Base-by-base conservation (phyloP, 2,113 vertebrate species). In the Carettochelys insculpta region DNA sequence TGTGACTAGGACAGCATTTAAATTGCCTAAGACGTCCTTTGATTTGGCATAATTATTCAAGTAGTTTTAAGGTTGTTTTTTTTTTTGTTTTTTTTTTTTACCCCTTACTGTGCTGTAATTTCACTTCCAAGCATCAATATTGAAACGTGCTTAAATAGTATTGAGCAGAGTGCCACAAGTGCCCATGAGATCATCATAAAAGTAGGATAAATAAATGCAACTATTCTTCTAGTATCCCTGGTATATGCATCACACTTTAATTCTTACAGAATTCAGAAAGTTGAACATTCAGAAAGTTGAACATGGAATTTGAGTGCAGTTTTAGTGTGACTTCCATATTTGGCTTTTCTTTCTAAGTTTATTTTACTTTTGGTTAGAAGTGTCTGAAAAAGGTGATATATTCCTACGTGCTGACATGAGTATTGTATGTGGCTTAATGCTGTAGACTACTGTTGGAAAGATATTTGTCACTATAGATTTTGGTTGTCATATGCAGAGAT, bases 381-480 rank as follows among this genome's bases (percentile, higher is more conserved):
- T 31, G 25, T 53, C 19, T 73, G 52, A 48, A 78, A 25, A 80
- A 38, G 45, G 0, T 2, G 31, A 80, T 22, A 9, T 80, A 41
- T 1, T 2, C 86, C 86, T 71, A 14, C 0, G 1, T 90, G 92
- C 93, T 92, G 95, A 88, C 83, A 71, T 34, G 5, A 22, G 8
- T 34, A 2, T 50, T 73, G 22, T 81, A 53, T 85, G 76, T 90
- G 90, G 93, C 86, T 85, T 80, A 82, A 1, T 45, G 19, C 25
- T 5, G 25, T 77, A 19, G 88, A 77, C 10, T 51, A 87, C 83
- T 41, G 52, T 88, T 83, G 95, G 95, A 94, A 96, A 92, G 89
- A 79, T 75, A 87, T 92, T 93, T 95, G 92, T 95, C 91, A 77
- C 43, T 93, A 94, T 94, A 96, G 96, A 87, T 96, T 97, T 86